Evolutionary conservation across 30 jellyfish, hydroid and myxozoan genomes (phyloP).

Genomic region (Aurelia coerulea): DNA sequence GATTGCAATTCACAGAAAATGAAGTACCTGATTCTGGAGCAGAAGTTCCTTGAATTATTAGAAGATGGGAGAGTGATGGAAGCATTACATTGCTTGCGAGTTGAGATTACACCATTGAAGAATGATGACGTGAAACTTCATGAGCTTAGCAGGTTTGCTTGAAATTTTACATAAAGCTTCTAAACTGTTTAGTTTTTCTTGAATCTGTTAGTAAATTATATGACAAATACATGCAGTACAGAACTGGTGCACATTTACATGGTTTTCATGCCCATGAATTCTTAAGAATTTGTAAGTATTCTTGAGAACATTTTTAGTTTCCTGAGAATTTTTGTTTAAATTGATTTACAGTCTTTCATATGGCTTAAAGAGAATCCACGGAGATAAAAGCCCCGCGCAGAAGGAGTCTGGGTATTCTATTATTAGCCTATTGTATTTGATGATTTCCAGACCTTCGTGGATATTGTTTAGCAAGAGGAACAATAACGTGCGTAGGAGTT

Average conservation of each 20-base stretch:
- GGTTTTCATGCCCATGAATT: neutral
- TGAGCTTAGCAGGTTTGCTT: slow-evolving; percentile 81
- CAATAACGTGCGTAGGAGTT: no score
- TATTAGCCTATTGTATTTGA: no score
- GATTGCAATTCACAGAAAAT: slow-evolving; percentile 66
- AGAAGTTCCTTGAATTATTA: slow-evolving; percentile 81
- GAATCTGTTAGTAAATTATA: neutral
- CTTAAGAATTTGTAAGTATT: neutral
- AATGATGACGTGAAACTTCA: slow-evolving; percentile 68
- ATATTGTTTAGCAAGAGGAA: no score
- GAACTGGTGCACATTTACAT: no score
- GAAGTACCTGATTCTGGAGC: slow-evolving; percentile 89
- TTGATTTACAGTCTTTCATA: no score
- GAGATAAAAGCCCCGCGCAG: no score
- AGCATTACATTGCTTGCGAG: slow-evolving; percentile 92
- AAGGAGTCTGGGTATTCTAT: no score
- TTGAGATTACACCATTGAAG: slow-evolving; percentile 91
- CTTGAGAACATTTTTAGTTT: no score
- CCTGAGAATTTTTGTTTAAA: no score
- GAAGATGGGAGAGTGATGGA: slow-evolving; percentile 91
- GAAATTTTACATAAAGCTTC: neutral
- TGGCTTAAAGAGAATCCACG: no score
- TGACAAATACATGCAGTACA: neutral
- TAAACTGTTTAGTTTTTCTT: neutral
- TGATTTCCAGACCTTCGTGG: no score